A percentile compares a stretch with the other conserved stretches of the same genome.
phyloP scores from a whole-genome alignment of 2,113 vertebrate species.

The Patagioenas fasciata region DNA sequence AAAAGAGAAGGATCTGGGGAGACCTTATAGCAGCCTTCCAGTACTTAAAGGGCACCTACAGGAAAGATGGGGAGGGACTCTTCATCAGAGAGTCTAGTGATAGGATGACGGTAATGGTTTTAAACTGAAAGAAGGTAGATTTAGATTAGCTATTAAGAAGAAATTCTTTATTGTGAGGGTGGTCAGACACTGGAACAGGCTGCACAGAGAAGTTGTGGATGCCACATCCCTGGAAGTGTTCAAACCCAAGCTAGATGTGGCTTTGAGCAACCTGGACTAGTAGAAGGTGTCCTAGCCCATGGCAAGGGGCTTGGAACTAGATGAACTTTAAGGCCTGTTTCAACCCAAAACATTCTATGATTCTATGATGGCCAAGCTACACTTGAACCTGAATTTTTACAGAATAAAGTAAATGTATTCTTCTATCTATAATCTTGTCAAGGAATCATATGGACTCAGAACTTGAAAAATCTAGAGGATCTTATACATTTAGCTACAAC shows the following conservation, averaged over 20 bases:
- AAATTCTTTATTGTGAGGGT: neutral
- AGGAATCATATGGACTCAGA: neutral
- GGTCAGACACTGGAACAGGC: neutral
- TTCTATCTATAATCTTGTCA: neutral
- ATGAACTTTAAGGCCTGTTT: neutral
- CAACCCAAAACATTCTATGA: neutral
- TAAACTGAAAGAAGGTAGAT: neutral
- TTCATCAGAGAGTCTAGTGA: neutral
- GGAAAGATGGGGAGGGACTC: neutral
- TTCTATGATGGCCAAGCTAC: neutral
- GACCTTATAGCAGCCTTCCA: neutral
- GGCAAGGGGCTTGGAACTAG: neutral
- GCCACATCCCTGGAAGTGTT: neutral
- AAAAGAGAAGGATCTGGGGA: neutral
- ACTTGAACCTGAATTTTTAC: neutral
- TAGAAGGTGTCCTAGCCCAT: no score
- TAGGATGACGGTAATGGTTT: rapidly evolving
- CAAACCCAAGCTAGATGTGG: neutral
- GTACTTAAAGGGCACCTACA: neutral
- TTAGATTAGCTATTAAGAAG: neutral
- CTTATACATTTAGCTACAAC: neutral
- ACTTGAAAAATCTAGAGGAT: neutral
- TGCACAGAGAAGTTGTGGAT: neutral
- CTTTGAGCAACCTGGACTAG: neutral
- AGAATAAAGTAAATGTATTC: neutral